Evolutionary conservation across 1,140 invertebrate genomes (phyloP).

Genomic region (Microplitis demolitor): DNA sequence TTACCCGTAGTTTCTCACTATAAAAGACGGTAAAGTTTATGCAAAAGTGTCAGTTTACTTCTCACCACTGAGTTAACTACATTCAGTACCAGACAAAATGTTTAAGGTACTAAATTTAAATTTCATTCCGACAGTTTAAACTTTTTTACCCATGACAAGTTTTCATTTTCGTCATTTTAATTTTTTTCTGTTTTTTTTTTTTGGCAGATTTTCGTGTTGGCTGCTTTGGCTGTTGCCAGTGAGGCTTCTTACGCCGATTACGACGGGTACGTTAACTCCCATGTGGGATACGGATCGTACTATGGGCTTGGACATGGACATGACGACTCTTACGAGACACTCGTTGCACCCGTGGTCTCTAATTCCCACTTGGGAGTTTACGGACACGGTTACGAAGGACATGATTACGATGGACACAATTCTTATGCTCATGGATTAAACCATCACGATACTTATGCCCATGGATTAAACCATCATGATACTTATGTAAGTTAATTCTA

Average conservation of each 20-base stretch:
- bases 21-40: slow-evolving; percentile 13
- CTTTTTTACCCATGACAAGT: background rate
- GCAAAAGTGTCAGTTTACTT: slow-evolving; percentile 18
- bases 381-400: slow-evolving; percentile 1
- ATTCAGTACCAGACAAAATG: background rate
- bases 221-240: slow-evolving; percentile 35
- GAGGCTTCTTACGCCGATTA: slow-evolving; percentile 39
- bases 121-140: background rate
- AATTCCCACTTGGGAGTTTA: slow-evolving; percentile 35
- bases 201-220: slow-evolving; percentile 35
- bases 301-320: slow-evolving; percentile 22
- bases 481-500: slow-evolving; percentile 31
- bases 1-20: background rate
- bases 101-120: slow-evolving; percentile 1
- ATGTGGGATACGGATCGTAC: slow-evolving; percentile 27
- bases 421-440: slow-evolving; percentile 20
- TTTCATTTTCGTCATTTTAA: background rate
- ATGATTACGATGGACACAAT: slow-evolving; percentile 31
- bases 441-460: background rate
- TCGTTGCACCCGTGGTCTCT: slow-evolving; percentile 18
- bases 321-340: slow-evolving; percentile 14
- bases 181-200: slow-evolving; percentile 7
- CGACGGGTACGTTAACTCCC: slow-evolving; percentile 29
- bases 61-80: background rate
- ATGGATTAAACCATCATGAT: slow-evolving; percentile 6